Evolutionary conservation across 2,113 vertebrate genomes (phyloP), one percentile per base, ranked within the genome.

Genomic region (Hydrochoerus hydrochaeris): DNA sequence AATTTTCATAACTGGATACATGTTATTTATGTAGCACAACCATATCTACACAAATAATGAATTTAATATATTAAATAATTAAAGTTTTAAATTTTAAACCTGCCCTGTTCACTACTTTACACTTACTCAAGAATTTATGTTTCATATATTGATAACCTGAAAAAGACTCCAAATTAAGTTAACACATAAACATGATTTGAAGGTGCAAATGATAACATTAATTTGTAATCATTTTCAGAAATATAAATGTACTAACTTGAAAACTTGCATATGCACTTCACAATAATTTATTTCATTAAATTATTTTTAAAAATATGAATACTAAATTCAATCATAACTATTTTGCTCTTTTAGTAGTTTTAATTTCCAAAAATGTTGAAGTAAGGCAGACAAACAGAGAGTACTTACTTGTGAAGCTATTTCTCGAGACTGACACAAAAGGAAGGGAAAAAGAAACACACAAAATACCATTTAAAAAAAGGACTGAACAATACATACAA

Each of bases 371-470:
- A 22, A 71, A 13, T 57, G 80, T 44, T 94, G 93, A 87, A 49
- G 91, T 82, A 91, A 95, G 54, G 49, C 82, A 97, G 89, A 98
- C 97, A 97, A 94, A 71, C 71, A 97, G 85, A 57, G 87, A 87
- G 81, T 98, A 99, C 99, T 99, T 98, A 99, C 98, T 98, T 99
- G 98, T 80, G 98, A 98, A 97, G 98, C 96, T 96, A 95, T 98
- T 98, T 99, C 98, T 98, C 85, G 96, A 97, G 98, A 98, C 98
- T 99, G 98, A 99, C 96, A 98, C 91, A 97, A 96, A 91, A 65
- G 73, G 13, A 73, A 95, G 88, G 41, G 24, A 86, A 91, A 96
- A 95, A 93, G 90, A 97, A 97, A 98, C 94, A 98, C 75, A 98
- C 78, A 98, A 95, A 98, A 98, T 65, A 97, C 84, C 98, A 85